Base-by-base conservation (phyloP, 2,797 vertebrate genomes). In the Lemur catta region DNA sequence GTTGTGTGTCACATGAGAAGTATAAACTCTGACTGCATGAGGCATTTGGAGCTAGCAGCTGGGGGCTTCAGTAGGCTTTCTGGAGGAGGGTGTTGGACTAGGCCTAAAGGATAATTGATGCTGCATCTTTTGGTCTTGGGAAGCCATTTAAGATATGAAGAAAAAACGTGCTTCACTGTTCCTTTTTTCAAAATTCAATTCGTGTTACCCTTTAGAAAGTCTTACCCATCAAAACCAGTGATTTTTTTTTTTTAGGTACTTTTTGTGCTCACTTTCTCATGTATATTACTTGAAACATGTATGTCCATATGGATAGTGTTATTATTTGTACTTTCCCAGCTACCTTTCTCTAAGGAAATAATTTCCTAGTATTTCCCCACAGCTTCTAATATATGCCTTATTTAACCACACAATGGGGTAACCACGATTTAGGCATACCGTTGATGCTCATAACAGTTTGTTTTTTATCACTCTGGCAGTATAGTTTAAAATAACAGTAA, bases 151-250 rank as follows among this genome's bases (percentile, higher is more conserved):
- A 74, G 26, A 79, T 78, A 20, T 10, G 50, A 80, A 30, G 90
- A 72, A 28, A 67, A 89, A 74, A 52, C 12, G 33, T 28, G 30
- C 18, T 74, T 72, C 43, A 28, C 28, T 2, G 22, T 76, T 59
- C 14, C 22, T 89, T 85, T 91, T 20, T 92, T 94, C 48, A 79
- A 63, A 80, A 74, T 35, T 86, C 59, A 89, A 1, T 96, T 94
- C 65, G 43, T 93, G 80, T 95, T 84, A 78, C 26, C 13, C 43
- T 28, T 90, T 59, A 81, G n/a, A 84, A 78, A 59, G 59, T 88
- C 12, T 95, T 89, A 87, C 2, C 20, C 33, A 78, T 95, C 33
- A 90, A 81, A 88, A 87, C 7, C 28, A 82, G 26, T 85, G n/a
- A 59, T 80, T 48, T 87, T 59, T 26, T 57, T 87, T 41, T 18